Conservation (phyloP, 2,888 invertebrate species). For the Brachylomia viminalis region DNA sequence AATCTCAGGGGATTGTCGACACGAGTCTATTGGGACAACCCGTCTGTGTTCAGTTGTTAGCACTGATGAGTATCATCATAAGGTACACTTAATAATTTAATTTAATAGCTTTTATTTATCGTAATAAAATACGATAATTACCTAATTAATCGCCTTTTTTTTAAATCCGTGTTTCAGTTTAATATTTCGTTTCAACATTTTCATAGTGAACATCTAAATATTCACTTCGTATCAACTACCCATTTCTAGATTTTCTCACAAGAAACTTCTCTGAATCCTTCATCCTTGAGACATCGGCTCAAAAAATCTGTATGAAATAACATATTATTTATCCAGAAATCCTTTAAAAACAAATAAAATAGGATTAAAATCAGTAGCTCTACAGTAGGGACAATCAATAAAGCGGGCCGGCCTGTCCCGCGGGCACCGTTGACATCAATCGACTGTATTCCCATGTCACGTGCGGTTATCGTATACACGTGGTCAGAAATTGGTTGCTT, state of each 20-base stretch:
- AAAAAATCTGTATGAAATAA: too few relatives aligned
- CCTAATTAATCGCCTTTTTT: too few relatives aligned
- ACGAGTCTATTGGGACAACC: not conserved
- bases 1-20: constrained; percentile 8
- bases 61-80: not conserved
- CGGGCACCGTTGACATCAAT: constrained; percentile 65
- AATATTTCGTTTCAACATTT: too few relatives aligned
- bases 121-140: too few relatives aligned
- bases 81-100: too few relatives aligned
- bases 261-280: too few relatives aligned
- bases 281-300: too few relatives aligned
- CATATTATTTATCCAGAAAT: too few relatives aligned
- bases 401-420: constrained; percentile 45
- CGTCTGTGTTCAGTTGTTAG: not conserved
- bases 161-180: too few relatives aligned
- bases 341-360: constrained; percentile 7
- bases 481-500: not conserved
- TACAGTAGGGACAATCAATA: constrained; percentile 65
- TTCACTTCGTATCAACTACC: too few relatives aligned
- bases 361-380: constrained; percentile 36
- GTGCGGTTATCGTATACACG: constrained; percentile 17
- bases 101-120: too few relatives aligned
- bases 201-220: too few relatives aligned
- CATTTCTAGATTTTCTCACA: not conserved
- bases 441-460: constrained; percentile 46